Evolutionary conservation across 1,140 invertebrate genomes (phyloP), one percentile per base, ranked within the genome.

Genomic region (Temnothorax longispinosus): DNA sequence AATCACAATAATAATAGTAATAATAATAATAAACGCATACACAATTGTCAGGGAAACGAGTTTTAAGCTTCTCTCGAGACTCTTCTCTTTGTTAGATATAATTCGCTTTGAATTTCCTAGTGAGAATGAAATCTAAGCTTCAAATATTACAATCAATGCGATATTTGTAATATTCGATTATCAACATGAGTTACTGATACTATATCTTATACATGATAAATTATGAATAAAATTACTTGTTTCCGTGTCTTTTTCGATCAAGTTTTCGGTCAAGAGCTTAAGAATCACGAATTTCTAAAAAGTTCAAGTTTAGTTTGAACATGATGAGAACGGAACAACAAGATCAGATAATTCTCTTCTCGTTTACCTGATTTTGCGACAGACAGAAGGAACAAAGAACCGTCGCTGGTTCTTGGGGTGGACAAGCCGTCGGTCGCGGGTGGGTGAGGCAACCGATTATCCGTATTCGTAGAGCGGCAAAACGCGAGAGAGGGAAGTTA

Each of bases 1-100:
- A 62, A 82, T 72, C 77, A 85, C 64, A 41, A 52, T 38, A 38
- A 65, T 38, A 38, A 78, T 38, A 47, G 60, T 50, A 38, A 52
- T 52, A 27, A 80, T 38, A 65, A 80, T 69, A 41, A 67, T 27
- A 8, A 52, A 67, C 50, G n/a, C 3, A 35, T 15, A 35, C 3
- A 15, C 5, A 64, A 44, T 13, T 65, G 52, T 60, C 13, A 11
- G 38, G 32, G 21, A 71, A 84, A 64, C 50, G 71, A 77, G 62
- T 62, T 69, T 69, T 76, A 84, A 82, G n/a, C 44, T 87, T 81
- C 47, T 81, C 47, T 82, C 27, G 71, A 82, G 72, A 71, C 75
- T 86, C 87, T 81, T 88, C 77, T 78, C n/a, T 52, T 67, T 21
- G n/a, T 80, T 4, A 5, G 38, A 47, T 78, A 41, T 78, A 41